Evolutionary conservation across 2,113 vertebrate genomes (phyloP).

Genomic region (Mystacornis crossleyi): DNA sequence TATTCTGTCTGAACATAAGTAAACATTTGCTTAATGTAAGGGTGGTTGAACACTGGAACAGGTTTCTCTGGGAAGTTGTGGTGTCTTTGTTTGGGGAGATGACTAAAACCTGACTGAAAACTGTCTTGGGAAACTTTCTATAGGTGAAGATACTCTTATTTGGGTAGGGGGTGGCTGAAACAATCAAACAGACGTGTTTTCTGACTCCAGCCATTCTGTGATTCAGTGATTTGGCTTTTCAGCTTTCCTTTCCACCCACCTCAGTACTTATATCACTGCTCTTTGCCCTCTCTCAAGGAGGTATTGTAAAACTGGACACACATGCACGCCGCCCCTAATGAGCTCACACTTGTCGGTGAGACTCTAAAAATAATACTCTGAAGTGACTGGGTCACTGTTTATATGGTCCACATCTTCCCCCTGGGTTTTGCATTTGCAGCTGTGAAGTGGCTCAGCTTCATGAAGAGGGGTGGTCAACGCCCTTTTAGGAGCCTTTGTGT

Average conservation of each 20-base stretch:
- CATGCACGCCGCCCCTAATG: background rate
- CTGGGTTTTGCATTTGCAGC: background rate
- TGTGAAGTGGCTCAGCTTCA: background rate
- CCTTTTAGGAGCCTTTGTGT: background rate
- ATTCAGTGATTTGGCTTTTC: background rate
- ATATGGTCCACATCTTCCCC: background rate
- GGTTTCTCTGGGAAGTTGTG: background rate
- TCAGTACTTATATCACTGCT: fast-evolving
- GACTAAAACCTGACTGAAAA: background rate
- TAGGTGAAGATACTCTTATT: background rate
- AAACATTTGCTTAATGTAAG: background rate
- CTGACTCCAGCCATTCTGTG: background rate
- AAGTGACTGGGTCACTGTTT: background rate
- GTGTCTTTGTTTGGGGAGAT: background rate
- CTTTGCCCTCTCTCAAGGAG: background rate
- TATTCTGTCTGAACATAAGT: background rate
- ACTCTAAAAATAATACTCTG: background rate
- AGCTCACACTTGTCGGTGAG: background rate
- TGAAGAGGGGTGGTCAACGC: background rate
- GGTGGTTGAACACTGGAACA: background rate
- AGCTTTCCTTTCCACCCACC: background rate
- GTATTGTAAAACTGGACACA: background rate
- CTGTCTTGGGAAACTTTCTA: background rate
- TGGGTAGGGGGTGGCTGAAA: background rate
- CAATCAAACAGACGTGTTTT: background rate